A percentile compares a stretch with the other conserved stretches of the same genome.
Evolutionary conservation across 2,113 vertebrate species (phyloP).

Genomic region (Rhineura floridana): DNA sequence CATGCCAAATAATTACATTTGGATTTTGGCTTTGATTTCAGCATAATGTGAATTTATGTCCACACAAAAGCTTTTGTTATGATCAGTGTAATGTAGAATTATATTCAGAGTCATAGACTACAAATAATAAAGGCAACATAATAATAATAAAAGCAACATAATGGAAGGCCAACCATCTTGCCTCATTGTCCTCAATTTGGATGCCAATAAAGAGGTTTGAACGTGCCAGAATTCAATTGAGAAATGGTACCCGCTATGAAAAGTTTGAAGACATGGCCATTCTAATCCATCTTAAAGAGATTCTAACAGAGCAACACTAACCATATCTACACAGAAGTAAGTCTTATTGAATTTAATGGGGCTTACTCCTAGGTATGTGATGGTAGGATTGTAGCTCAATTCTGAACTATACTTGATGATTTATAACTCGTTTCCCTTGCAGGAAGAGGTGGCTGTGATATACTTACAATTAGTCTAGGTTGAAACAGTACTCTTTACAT

Average conservation of each 20-base stretch:
- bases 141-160: too few relatives aligned
- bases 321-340: background rate
- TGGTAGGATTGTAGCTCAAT: background rate
- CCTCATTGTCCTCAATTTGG: background rate
- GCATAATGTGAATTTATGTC: constrained; percentile 18
- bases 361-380: too few relatives aligned
- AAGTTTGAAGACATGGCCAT: background rate
- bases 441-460: background rate
- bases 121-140: background rate
- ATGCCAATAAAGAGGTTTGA: background rate
- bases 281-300: background rate
- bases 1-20: constrained; percentile 2
- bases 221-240: background rate
- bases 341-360: too few relatives aligned
- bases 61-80: background rate
- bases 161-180: background rate
- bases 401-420: background rate
- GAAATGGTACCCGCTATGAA: background rate
- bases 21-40: background rate
- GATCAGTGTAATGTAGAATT: background rate
- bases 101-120: background rate
- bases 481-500: background rate
- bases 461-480: background rate
- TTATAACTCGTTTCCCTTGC: background rate
- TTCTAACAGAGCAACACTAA: background rate